Evolutionary conservation across 1,140 invertebrate species (phyloP), one percentile per base, ranked within the genome.

Genomic region (Drosophila sp.): DNA sequence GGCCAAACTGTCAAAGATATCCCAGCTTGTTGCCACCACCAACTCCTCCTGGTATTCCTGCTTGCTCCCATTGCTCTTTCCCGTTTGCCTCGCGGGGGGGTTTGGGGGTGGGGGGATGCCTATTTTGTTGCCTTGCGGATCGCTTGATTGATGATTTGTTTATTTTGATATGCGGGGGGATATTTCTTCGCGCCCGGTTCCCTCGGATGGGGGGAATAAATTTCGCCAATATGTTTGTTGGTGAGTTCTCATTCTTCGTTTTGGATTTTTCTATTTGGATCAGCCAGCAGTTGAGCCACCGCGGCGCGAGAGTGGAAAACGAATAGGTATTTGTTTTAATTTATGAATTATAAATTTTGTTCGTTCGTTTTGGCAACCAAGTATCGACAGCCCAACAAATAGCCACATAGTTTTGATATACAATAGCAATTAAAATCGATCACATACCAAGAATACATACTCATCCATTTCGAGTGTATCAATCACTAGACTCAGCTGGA

Each of bases 91-190:
- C 33, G 44, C 40, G 5, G 17, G 17, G 17, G 17, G 17, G 54
- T 8, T 63, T 29, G 44, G 41, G 5, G 54, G 73, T 38, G 41
- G 5, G 54, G 73, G 29, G 56, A 38, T 61, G 66, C 64, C 33
- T 66, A 30, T 62, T 72, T 60, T 66, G 67, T 71, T 67, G 75
- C 70, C 33, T 62, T 74, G 87, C 68, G 72, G 87, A 89, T 90
- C 80, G 66, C 78, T 72, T 90, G 87, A 90, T 90, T 90, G 87
- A 90, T 91, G 83, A 90, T 90, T 90, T 90, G 87, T 90, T 90
- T 90, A 86, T 90, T 90, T 90, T 90, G 80, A 84, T 86, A 74
- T 84, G 70, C 54, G 73, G 54, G 40, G 60, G 54, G 56, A 67
- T 66, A 84, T 90, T 80, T 74, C 80, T 89, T 90, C 80, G 75